These are phyloP conservation scores for Lucinisca nassula DNA, from an alignment of 2,888 invertebrate genomes.

Conservation along the genomic window DNA sequence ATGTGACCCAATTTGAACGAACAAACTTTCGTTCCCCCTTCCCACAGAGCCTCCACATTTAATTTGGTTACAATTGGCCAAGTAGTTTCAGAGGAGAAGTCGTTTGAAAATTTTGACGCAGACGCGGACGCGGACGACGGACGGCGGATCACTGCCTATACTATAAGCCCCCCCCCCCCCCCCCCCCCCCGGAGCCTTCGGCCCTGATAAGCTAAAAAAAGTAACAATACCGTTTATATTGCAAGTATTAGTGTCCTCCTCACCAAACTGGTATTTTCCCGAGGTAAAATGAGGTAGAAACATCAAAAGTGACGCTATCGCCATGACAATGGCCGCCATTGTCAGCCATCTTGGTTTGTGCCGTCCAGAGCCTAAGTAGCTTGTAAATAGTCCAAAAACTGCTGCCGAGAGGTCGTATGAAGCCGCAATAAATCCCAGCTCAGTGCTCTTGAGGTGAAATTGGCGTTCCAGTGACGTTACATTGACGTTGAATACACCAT, in stretches of 20 bases:
- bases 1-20: no score
- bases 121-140: no score
- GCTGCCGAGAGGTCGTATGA: conserved; percentile 85
- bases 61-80: no score
- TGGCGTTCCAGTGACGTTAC: conserved; percentile 84
- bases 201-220: no score
- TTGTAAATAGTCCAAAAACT: conserved; percentile 79
- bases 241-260: conserved; percentile 57
- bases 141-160: no score
- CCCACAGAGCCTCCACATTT: no score
- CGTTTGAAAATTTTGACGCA: no score
- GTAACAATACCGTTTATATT: conserved; percentile 8
- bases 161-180: no score
- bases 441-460: conserved; percentile 82
- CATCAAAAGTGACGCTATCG: conserved; percentile 91
- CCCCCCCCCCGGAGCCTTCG: no score
- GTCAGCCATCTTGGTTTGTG: conserved; percentile 91
- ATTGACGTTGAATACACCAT: conserved; percentile 85
- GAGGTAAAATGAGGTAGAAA: conserved; percentile 94
- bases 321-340: conserved; percentile 93
- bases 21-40: no score
- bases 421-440: conserved; percentile 82
- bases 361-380: conserved; percentile 76
- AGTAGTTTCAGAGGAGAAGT: no score
- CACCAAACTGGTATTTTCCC: conserved; percentile 89